These are phyloP conservation scores for Falco punctatus DNA, from an alignment of 2,113 vertebrate genomes.

Conservation along the genomic window DNA sequence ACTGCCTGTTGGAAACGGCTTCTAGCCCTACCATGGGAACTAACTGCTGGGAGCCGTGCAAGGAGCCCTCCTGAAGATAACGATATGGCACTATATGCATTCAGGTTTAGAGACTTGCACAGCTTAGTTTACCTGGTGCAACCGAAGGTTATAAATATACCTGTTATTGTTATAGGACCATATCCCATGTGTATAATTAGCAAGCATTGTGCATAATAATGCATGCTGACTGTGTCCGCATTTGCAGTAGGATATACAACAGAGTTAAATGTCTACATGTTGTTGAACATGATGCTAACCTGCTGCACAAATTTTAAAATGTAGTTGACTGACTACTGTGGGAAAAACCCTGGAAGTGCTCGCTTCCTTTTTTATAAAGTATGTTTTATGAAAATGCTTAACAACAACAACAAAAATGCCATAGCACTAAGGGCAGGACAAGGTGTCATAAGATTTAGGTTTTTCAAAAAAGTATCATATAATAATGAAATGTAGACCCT, in stretches of 20 bases:
- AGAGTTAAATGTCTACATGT: background rate
- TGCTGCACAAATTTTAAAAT: background rate
- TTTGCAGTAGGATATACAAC: background rate
- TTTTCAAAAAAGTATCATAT: background rate
- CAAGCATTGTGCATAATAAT: background rate
- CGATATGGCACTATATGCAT: background rate
- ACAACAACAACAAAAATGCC: background rate
- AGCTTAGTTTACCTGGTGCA: background rate
- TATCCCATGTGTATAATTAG: background rate
- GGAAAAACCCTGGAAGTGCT: background rate
- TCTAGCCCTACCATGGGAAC: background rate
- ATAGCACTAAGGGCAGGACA: background rate
- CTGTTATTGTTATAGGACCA: background rate
- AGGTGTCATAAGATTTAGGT: background rate
- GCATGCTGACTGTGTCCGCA: background rate
- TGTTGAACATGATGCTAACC: background rate
- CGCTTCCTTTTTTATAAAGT: background rate
- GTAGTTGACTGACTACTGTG: background rate
- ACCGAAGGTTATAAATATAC: background rate
- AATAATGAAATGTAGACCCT: background rate
- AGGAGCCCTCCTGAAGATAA: background rate
- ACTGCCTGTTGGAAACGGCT: background rate
- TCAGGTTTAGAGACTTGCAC: background rate
- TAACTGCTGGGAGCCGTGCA: background rate
- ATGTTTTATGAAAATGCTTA: background rate